Evolutionary conservation across 2,797 vertebrate species (phyloP).

Genomic region (Enteromius fasciolatus): DNA sequence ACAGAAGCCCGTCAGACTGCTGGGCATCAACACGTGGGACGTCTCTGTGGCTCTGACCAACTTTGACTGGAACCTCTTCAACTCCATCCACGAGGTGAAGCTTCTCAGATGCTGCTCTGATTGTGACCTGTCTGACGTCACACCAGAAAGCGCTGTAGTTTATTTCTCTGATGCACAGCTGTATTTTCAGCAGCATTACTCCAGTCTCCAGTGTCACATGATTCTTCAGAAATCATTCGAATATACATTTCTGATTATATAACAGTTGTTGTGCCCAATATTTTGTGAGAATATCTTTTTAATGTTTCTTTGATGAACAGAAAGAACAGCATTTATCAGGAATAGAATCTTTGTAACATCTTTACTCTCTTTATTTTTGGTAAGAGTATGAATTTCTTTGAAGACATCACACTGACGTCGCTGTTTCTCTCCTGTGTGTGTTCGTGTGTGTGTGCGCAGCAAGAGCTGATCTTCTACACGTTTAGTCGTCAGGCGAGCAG

Average conservation of each 20-base stretch:
- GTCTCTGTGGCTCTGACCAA: conserved; percentile 91
- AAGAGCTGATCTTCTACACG: conserved; percentile 96
- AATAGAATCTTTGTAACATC: neutral
- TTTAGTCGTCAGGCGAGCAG: conserved; percentile 87
- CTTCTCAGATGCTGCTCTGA: conserved; percentile 51
- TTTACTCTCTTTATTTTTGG: neutral
- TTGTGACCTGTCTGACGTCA: neutral
- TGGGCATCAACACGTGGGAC: conserved; percentile 97
- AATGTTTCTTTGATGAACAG: neutral
- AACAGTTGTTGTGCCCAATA: neutral
- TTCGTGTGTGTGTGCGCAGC: conserved; percentile 78
- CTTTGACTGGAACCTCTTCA: conserved; percentile 97
- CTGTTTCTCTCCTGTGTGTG: neutral
- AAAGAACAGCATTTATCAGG: neutral
- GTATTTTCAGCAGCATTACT: neutral
- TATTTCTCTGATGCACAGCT: too few species aligned
- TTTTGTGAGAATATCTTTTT: neutral
- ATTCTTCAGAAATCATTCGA: neutral
- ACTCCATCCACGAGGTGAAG: conserved; percentile 93
- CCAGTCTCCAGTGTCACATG: neutral
- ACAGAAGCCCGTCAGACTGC: conserved; percentile 86
- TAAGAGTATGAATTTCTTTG: neutral
- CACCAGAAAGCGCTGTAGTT: neutral
- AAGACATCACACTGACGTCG: neutral
- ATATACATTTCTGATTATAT: neutral